A percentile compares a stretch with the other conserved stretches of the same genome.
Conservation (phyloP, 2,888 invertebrate species). For the Belgica antarctica region DNA sequence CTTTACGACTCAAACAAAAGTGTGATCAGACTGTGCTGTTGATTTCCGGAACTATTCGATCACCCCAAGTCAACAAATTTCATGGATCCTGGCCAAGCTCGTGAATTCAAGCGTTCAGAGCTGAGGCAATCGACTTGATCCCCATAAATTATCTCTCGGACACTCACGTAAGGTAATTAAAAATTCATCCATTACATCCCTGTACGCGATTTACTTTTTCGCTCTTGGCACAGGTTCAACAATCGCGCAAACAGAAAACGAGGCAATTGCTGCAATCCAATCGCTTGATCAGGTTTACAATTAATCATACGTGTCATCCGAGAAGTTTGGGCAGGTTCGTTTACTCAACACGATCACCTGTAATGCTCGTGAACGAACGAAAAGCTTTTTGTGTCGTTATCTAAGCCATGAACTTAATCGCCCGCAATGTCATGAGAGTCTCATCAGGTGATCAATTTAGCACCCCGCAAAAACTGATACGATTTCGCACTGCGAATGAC, state of each 20-base stretch:
- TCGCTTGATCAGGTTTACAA: background rate
- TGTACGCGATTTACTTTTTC: background rate
- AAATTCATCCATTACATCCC: background rate
- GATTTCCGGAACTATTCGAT: too few relatives aligned
- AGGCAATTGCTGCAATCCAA: too few relatives aligned
- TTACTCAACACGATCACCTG: background rate
- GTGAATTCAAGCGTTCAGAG: too few relatives aligned
- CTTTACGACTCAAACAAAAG: too few relatives aligned
- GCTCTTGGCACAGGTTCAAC: background rate
- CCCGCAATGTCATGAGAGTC: background rate
- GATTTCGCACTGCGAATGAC: background rate
- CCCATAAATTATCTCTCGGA: too few relatives aligned
- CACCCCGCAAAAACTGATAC: background rate
- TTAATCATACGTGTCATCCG: background rate
- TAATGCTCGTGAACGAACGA: background rate
- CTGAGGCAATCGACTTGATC: too few relatives aligned
- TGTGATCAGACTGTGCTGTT: too few relatives aligned
- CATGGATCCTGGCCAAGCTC: too few relatives aligned
- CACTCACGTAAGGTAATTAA: background rate
- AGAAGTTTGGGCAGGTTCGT: background rate
- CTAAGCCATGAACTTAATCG: constrained; percentile 4
- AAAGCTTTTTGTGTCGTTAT: background rate
- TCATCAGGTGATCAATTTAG: constrained; percentile 5
- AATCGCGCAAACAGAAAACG: background rate
- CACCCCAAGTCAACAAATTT: too few relatives aligned